Base-by-base conservation (phyloP, 2,113 vertebrate genomes). In the Boleophthalmus pectinirostris region DNA sequence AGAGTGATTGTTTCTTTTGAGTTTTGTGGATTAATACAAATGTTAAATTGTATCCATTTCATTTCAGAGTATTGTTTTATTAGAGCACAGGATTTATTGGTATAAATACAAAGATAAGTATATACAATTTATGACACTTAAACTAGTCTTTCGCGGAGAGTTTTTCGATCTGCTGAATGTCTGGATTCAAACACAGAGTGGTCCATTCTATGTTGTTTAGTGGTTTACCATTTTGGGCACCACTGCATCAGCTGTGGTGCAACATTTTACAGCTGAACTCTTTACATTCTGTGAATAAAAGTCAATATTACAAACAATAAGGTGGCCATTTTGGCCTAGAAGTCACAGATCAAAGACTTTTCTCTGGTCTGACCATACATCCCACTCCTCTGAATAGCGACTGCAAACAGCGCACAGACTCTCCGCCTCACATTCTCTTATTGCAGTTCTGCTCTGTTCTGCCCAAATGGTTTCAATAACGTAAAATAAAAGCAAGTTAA, bases 101-200 rank as follows among this genome's bases (percentile, higher is more conserved):
- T 92, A 91, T 90, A 92, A 88, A 93, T 88, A 92, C 89, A 92
- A 88, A 91, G 82, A 86, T 88, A 89, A 75, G 80, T 91, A 91
- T 91, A 88, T 93, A 92, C 90, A 90, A 68, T 82, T 89, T 82
- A 90, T 89, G 85, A 90, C 86, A 87, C 68, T 86, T 82, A 79
- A 80, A 87, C 82, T 83, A 71, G 74, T 82, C 75, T 84, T 74
- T 79, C 82, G 85, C 67, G 70, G 69, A 81, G 68, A 75, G 60
- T 65, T 78, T 88, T 29, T 69, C 75, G 77, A 86, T 88, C 76
- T 20, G 78, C 69, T 82, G 83, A 70, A 72, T 47, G 68, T 79
- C 78, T 86, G 57, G 77, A 84, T 83, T 79, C 68, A 85, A 83
- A 81, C 58, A 75, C 68, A 69, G 66, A 86, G 84, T 82, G 78